Base-by-base conservation (phyloP, 2,113 vertebrate species). In the Nannobrachium achirus region DNA sequence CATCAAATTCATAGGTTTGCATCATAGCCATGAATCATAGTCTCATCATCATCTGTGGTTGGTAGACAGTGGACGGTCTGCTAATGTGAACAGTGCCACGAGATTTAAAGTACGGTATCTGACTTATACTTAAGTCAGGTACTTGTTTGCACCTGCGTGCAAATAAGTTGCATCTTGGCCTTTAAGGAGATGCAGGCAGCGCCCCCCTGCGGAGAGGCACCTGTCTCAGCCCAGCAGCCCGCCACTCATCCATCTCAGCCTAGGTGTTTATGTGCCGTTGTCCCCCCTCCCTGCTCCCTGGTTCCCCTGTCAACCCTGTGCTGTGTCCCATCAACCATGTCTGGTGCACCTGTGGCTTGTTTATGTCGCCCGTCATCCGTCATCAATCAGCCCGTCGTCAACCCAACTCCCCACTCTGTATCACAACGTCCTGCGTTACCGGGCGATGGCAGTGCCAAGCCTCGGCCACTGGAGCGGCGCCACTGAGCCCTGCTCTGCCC, bases 391-490 rank as follows among this genome's bases (percentile, higher is more conserved):
- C 63, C 19, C 48, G 38, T 39, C 46, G 76, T 66, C 52, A 48
- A 33, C 1, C 73, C n/a, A n/a, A n/a, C n/a, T n/a, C n/a, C 79
- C 60, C 40, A 40, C 61, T 49, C 72, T 50, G 71, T 39, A 65
- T 71, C 39, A 60, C 9, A 62, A 61, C 60, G 44, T 74, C 66
- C 68, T 2, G 13, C 56, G 61, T 67, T 48, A 77, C 56, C 25
- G 25, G 20, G 55, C 40, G 65, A 63, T 60, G 1, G 40, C 56
- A 5, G 71, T 87, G 80, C 71, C 73, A 69, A 85, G 82, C 69
- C 73, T 85, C 51, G 77, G 78, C 74, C 81, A 81, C 77, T 74
- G 85, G 53, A 74, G 78, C 73, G 45, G 46, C 78, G 19, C 45
- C 46, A 4, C 63, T 33, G 25, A n/a, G 62, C 71, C 57, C 16